These are phyloP conservation scores for Actenoides lindsayi DNA, from an alignment of 2,113 vertebrate genomes.

Conservation along the genomic window DNA sequence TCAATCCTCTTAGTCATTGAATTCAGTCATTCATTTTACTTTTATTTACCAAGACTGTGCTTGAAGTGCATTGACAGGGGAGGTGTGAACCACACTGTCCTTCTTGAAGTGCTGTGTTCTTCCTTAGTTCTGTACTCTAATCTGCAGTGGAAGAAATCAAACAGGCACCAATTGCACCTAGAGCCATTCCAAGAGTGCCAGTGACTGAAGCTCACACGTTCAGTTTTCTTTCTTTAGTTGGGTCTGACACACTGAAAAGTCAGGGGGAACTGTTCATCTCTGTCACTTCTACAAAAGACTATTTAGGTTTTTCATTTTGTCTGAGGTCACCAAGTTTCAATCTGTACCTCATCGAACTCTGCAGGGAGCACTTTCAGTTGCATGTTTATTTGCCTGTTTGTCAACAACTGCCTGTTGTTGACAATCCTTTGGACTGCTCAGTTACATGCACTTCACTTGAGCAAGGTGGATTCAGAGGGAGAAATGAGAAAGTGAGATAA, in stretches of 20 bases:
- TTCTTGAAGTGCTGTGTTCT: background rate
- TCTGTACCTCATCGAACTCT: background rate
- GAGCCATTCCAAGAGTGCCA: background rate
- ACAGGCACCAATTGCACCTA: rapidly evolving
- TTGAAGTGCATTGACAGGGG: background rate
- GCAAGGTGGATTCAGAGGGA: background rate
- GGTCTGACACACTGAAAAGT: background rate
- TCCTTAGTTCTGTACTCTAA: background rate
- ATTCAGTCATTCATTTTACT: background rate
- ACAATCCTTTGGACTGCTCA: background rate
- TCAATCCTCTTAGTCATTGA: background rate
- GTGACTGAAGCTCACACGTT: rapidly evolving
- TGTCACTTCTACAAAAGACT: background rate
- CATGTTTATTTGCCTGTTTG: background rate
- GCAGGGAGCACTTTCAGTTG: background rate
- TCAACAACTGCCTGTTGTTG: background rate
- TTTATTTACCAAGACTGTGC: background rate
- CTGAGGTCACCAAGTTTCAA: background rate
- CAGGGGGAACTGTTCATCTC: background rate
- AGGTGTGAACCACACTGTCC: background rate
- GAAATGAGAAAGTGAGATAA: background rate
- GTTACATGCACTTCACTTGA: background rate
- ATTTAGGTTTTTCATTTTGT: background rate
- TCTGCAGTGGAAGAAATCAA: background rate
- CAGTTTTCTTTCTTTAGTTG: background rate